A percentile compares a stretch with the other conserved stretches of the same genome.
These are phyloP conservation scores for Cinclus cinclus DNA, from an alignment of 2,113 vertebrate genomes.

Conservation along the genomic window DNA sequence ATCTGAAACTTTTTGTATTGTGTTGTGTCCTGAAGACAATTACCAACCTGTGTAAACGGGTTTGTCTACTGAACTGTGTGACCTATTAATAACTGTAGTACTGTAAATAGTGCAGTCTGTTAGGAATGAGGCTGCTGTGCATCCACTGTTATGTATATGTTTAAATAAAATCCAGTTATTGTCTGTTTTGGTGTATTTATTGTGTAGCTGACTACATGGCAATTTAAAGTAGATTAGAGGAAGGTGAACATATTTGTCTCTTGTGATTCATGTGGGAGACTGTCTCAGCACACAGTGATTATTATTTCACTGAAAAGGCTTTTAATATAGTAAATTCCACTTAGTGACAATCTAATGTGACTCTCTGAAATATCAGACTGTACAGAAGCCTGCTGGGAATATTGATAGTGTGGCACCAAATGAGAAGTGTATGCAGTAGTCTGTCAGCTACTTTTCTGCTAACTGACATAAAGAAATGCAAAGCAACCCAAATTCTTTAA, in stretches of 20 bases:
- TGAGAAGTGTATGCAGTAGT: not conserved
- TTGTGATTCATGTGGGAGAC: not conserved
- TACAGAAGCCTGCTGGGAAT: slow-evolving; percentile 26
- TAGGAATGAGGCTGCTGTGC: not conserved
- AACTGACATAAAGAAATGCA: not conserved
- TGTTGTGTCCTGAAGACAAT: not conserved
- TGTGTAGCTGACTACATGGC: not conserved
- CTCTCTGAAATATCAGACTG: not conserved
- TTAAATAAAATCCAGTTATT: not conserved
- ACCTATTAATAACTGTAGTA: not conserved
- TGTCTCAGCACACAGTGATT: not conserved
- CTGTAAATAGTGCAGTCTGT: not conserved
- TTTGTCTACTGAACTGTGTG: not conserved
- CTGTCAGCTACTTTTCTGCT: not conserved
- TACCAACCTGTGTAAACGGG: not conserved
- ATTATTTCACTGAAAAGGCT: slow-evolving; percentile 10
- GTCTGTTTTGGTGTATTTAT: not conserved
- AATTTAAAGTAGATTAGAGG: not conserved
- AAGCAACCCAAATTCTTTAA: not conserved
- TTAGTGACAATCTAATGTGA: not conserved
- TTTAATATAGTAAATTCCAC: slow-evolving; percentile 25
- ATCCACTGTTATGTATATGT: not conserved
- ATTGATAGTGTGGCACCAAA: not conserved
- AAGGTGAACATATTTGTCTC: not conserved
- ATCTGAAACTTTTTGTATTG: not conserved